Conservation (phyloP, 2,113 vertebrate genomes). For the Condylura cristata region DNA sequence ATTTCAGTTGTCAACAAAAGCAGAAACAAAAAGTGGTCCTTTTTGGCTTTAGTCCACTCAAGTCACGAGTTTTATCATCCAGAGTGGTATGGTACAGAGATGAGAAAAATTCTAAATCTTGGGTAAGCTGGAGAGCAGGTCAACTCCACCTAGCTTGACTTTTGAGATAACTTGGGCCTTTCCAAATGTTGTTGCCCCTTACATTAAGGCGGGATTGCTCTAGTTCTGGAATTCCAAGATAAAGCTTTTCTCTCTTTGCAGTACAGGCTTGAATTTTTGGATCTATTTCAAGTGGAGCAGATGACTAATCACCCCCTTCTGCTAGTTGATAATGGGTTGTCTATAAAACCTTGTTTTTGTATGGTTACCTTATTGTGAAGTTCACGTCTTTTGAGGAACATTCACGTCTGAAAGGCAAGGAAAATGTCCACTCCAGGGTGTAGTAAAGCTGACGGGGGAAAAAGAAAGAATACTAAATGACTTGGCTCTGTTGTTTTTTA, state of each 20-base stretch:
- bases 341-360: constrained; percentile 81
- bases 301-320: constrained; percentile 83
- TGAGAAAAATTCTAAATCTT: background rate
- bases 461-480: constrained; percentile 55
- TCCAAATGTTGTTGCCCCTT: background rate
- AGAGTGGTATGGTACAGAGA: background rate
- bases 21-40: constrained; percentile 46
- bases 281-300: constrained; percentile 84
- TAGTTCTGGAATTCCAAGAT: constrained; percentile 68
- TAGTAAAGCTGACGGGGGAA: constrained; percentile 77
- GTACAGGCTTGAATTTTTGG: constrained; percentile 78
- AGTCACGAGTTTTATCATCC: background rate
- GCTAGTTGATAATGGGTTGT: constrained; percentile 80
- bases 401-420: constrained; percentile 77
- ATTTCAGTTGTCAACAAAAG: constrained; percentile 54
- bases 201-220: constrained; percentile 17
- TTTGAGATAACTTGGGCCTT: background rate
- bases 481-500: constrained; percentile 75
- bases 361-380: constrained; percentile 84
- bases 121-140: background rate
- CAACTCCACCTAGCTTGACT: background rate
- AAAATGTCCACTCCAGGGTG: constrained; percentile 78
- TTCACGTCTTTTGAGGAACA: constrained; percentile 81
- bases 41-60: background rate
- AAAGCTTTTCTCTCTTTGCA: constrained; percentile 72